Conservation (phyloP, 2,797 vertebrate species). For the Hemibagrus guttatus region DNA sequence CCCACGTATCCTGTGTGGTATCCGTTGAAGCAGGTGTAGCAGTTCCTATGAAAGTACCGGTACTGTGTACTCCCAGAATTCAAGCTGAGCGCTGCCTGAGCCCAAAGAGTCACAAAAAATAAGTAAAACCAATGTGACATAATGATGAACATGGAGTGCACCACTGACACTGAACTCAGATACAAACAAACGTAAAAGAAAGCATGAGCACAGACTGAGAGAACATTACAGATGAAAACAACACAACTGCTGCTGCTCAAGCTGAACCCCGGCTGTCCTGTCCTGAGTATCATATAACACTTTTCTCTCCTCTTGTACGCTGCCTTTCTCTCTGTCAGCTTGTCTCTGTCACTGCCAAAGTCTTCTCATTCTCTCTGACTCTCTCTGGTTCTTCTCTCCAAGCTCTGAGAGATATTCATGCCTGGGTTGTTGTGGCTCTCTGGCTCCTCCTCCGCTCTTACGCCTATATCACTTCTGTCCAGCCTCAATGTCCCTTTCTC, state of each 20-base stretch:
- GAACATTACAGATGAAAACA: conserved; percentile 45
- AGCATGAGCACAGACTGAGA: conserved; percentile 31
- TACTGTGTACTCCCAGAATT: conserved; percentile 60
- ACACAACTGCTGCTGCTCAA: conserved; percentile 48
- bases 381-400: conserved; percentile 40
- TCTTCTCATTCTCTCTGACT: conserved; percentile 8
- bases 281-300: conserved; percentile 42
- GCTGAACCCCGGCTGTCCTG: conserved; percentile 42
- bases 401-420: conserved; percentile 53
- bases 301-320: conserved; percentile 25
- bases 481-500: conserved; percentile 40
- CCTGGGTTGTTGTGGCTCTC: conserved; percentile 46
- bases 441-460: conserved; percentile 45
- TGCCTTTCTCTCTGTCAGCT: conserved; percentile 21
- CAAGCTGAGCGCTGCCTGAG: conserved; percentile 57
- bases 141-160: conserved; percentile 29
- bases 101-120: conserved; percentile 51
- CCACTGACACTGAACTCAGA: conserved; percentile 32
- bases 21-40: conserved; percentile 74
- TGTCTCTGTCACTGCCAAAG: conserved; percentile 19
- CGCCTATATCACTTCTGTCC: conserved; percentile 29
- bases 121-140: conserved; percentile 29
- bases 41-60: conserved; percentile 75
- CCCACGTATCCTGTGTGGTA: conserved; percentile 57
- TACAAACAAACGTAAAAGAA: conserved; percentile 39